Conservation (phyloP, 1,140 invertebrate species). For the Vollenhovia emeryi region DNA sequence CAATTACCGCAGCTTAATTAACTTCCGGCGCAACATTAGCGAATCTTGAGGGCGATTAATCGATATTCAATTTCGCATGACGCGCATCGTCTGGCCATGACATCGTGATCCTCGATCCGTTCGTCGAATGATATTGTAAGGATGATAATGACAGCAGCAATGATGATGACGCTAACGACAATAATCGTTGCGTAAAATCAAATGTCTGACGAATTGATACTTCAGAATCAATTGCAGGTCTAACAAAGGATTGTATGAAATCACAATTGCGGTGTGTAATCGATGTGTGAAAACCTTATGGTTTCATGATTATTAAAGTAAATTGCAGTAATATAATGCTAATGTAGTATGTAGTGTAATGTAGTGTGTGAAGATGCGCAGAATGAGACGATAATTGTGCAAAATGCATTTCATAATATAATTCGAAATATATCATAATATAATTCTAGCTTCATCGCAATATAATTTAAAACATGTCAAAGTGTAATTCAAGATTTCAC, state of each 20-base stretch:
- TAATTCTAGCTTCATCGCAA: background rate
- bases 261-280: background rate
- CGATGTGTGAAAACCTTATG: background rate
- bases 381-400: constrained; percentile 11
- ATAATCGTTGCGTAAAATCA: background rate
- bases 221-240: too few relatives aligned
- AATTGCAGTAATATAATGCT: constrained; percentile 7
- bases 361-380: constrained; percentile 7
- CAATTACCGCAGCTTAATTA: constrained; percentile 57
- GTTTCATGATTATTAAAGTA: constrained; percentile 8
- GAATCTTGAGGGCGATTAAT: constrained; percentile 57
- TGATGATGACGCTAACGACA: background rate
- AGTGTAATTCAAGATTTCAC: background rate
- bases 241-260: background rate
- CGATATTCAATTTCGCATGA: constrained; percentile 60
- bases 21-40: constrained; percentile 58
- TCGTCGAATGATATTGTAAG: constrained; percentile 30
- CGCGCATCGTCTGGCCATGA: constrained; percentile 47
- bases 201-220: background rate
- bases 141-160: constrained; percentile 29
- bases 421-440: constrained; percentile 7
- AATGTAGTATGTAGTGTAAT: constrained; percentile 18
- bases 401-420: constrained; percentile 18
- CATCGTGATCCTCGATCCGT: constrained; percentile 40
- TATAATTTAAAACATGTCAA: background rate